Conservation (phyloP, 1,140 invertebrate species). For the Lucilia sericata region DNA sequence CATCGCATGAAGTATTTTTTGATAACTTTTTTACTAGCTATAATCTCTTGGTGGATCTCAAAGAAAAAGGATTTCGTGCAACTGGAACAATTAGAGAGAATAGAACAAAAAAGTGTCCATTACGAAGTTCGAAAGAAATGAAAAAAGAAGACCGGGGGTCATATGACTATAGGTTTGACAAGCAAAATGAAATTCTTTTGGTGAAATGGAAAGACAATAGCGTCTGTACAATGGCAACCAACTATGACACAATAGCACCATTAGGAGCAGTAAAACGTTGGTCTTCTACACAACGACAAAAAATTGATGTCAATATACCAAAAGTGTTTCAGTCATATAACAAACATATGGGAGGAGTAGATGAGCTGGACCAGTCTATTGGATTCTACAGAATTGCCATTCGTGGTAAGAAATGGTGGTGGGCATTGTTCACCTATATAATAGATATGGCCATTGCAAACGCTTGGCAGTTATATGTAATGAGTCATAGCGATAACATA, state of each 20-base stretch:
- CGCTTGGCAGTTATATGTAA: too few species aligned
- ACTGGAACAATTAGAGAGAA: neutral
- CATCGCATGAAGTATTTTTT: too few species aligned
- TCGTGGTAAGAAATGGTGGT: too few species aligned
- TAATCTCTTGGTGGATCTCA: neutral
- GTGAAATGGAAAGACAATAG: slow-evolving; percentile 1
- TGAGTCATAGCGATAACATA: too few species aligned
- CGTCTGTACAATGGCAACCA: neutral
- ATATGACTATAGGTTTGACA: neutral
- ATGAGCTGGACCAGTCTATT: too few species aligned
- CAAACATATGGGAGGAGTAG: too few species aligned
- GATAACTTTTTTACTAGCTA: too few species aligned
- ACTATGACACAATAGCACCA: neutral
- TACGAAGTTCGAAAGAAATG: neutral
- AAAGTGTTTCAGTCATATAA: too few species aligned
- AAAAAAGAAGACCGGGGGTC: neutral
- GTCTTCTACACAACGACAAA: neutral
- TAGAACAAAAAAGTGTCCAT: neutral
- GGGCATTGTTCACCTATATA: too few species aligned
- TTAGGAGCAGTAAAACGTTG: slow-evolving; percentile 5
- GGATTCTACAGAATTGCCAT: too few species aligned
- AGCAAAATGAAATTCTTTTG: slow-evolving; percentile 8
- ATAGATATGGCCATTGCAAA: too few species aligned
- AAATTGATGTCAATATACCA: too few species aligned
- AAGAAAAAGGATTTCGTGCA: neutral